phyloP scores from a whole-genome alignment of 2,113 vertebrate genomes.

The Zosterops hypoxanthus region DNA sequence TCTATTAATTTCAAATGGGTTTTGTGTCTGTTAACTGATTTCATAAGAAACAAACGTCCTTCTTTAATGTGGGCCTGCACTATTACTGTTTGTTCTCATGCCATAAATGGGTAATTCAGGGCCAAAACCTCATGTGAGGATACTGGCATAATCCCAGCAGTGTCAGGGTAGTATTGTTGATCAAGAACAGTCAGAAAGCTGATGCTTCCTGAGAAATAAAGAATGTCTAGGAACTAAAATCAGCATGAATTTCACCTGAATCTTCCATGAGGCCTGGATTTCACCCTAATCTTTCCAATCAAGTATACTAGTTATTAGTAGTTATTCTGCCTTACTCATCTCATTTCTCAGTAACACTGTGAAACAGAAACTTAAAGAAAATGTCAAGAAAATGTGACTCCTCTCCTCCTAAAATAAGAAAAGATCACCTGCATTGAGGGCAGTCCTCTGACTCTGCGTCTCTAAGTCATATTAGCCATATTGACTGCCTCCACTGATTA shows the following conservation, averaged over 20 bases:
- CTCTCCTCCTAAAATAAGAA: not conserved
- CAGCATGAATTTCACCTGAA: not conserved
- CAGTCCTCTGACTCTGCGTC: not conserved
- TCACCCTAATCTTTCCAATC: not conserved
- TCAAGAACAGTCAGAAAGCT: accelerated
- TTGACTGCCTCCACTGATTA: not conserved
- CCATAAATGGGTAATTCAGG: slow-evolving; percentile 17
- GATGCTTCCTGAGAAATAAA: not conserved
- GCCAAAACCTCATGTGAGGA: not conserved
- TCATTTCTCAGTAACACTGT: not conserved
- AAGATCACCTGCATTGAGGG: not conserved
- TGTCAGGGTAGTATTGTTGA: not conserved
- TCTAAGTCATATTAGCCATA: not conserved
- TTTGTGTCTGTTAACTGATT: slow-evolving; percentile 62
- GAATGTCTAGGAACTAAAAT: not conserved
- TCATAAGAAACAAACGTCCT: slow-evolving; percentile 56
- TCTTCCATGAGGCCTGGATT: not conserved
- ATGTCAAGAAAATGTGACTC: not conserved
- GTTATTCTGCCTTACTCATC: accelerated
- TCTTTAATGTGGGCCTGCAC: not conserved
- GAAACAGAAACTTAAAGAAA: not conserved
- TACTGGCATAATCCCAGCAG: not conserved
- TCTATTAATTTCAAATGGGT: slow-evolving; percentile 70
- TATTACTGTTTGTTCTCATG: not conserved
- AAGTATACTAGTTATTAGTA: accelerated